Conservation (phyloP, 2,888 invertebrate species). For the Hemistola chrysoprasaria region DNA sequence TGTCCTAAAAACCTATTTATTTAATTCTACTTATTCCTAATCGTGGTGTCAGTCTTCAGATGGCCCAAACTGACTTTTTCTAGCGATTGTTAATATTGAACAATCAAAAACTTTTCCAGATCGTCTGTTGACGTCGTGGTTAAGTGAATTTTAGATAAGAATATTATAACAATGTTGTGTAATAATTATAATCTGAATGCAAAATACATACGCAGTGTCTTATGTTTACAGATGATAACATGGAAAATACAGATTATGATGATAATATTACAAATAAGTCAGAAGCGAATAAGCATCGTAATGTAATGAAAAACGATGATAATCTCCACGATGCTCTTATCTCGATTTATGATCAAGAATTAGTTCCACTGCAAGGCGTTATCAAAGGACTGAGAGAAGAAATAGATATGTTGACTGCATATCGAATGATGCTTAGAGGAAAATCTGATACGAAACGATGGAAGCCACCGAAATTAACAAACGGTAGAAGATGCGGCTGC, state of each 20-base stretch:
- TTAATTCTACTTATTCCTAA: no score
- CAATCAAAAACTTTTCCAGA: no score
- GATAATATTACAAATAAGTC: constrained; percentile 4
- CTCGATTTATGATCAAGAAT: constrained; percentile 51
- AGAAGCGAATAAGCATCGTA: constrained; percentile 9
- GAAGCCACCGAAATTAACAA: constrained; percentile 4
- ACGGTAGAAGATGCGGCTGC: constrained; percentile 41
- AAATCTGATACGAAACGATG: constrained; percentile 24
- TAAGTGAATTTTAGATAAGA: no score
- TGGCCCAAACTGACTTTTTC: no score
- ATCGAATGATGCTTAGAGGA: constrained; percentile 44
- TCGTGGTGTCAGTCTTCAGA: no score
- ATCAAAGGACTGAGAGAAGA: constrained; percentile 54
- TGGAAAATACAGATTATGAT: neutral
- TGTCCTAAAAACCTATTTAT: no score
- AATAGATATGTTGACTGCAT: constrained; percentile 44
- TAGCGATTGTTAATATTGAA: no score
- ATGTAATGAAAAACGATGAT: constrained; percentile 11
- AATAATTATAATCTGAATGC: no score
- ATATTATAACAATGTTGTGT: no score
- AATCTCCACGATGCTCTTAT: constrained; percentile 28
- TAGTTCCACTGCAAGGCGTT: constrained; percentile 55
- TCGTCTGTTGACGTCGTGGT: no score
- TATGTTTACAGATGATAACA: constrained; percentile 7
- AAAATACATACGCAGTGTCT: neutral